Base-by-base conservation (phyloP, 92 coral and sea anemone genomes). In the Parazoanthus swiftii region DNA sequence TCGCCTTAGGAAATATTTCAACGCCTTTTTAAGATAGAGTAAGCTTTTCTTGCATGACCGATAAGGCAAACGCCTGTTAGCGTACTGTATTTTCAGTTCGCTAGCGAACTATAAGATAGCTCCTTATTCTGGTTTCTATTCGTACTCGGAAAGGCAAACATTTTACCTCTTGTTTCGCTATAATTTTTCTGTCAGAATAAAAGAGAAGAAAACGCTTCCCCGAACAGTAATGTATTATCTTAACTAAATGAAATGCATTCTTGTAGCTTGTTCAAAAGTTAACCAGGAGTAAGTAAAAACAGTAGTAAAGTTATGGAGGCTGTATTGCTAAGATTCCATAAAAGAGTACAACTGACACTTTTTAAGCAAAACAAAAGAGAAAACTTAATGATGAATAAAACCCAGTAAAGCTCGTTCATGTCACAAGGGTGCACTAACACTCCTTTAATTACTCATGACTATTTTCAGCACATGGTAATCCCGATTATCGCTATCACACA, bases 401-500 rank as follows among this genome's bases (percentile, higher is more conserved):
- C 29, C 36, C 58, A 77, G n/a, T 4, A 42, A 33, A 73, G 18
- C 23, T 73, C 5, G n/a, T 66, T 33, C 36, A 38, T 67, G 20
- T 76, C 74, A 67, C 8, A 38, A 14, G 46, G 16, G 46, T 37
- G 43, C 35, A 3, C 67, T 25, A 10, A 39, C 8, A 82, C 23
- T 7, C 77, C 36, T 68, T 42, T 72, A 48, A 84, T 84, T 26
- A 84, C 16, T 84, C 3, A 21, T 16, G 51, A 46, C 87, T 71
- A 26, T 71, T 84, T 84, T 48, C 87, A 71, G 67, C 87, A 73
- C 79, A n/a, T 66, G 79, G 7, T 65, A 66, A 65, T 82, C 54
- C 77, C 8, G 35, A 82, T 82, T 71, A 84, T 84, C 87, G 79
- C 65, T 25, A 84, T 68, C 18, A 26, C 25, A 50, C 87, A 84